Conservation (phyloP, 2,888 invertebrate genomes). For the Thelaira solivaga region DNA sequence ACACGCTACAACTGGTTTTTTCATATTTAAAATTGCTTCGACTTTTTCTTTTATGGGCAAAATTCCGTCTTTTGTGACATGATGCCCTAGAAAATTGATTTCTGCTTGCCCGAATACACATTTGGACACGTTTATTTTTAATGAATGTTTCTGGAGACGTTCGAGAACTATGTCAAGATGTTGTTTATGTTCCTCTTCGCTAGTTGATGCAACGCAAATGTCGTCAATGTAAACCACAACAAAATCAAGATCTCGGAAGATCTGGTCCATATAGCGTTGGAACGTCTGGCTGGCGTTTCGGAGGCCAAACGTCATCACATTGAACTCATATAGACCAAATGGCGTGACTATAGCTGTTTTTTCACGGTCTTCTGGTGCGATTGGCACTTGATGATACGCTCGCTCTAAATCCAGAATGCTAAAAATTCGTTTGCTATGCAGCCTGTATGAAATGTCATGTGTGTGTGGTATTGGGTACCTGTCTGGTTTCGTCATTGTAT, state of each 20-base stretch:
- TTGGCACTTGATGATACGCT: conserved; percentile 31
- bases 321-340: conserved; percentile 68
- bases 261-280: conserved; percentile 60
- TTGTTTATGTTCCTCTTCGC: conserved; percentile 38
- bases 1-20: too few relatives aligned
- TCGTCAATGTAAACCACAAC: conserved; percentile 63
- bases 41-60: conserved; percentile 27
- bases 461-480: conserved; percentile 67
- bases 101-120: conserved; percentile 42
- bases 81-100: conserved; percentile 39
- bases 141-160: conserved; percentile 40
- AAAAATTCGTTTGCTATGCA: too few relatives aligned
- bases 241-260: conserved; percentile 67
- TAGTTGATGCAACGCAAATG: conserved; percentile 41
- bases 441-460: conserved; percentile 48
- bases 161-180: conserved; percentile 52
- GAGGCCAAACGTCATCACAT: conserved; percentile 69
- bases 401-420: too few relatives aligned
- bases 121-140: conserved; percentile 64
- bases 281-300: conserved; percentile 71
- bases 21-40: conserved; percentile 30
- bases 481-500: conserved; percentile 15
- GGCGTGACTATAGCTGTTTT: conserved; percentile 66
- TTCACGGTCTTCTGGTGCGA: too few relatives aligned
- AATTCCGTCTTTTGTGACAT: conserved; percentile 19